Percentiles rank a stretch among this genome's conserved stretches.
Conservation (phyloP, 2,113 vertebrate species). For the Australoheros scitulus region DNA sequence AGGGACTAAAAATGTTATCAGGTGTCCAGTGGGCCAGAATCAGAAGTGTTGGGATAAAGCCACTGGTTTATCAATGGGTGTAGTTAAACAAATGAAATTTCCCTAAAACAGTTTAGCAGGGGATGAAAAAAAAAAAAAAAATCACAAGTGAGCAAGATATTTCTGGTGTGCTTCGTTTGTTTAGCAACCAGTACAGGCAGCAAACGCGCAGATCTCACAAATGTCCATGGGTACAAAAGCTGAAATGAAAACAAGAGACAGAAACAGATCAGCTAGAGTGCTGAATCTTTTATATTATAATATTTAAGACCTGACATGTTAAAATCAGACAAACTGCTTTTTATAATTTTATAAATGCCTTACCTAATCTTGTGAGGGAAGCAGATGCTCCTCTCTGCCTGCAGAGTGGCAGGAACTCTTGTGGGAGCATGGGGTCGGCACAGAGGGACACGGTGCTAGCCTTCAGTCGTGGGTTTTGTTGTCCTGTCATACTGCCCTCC, state of each 20-base stretch:
- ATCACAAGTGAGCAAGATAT: slow-evolving; percentile 18
- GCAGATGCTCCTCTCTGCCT: slow-evolving; percentile 56
- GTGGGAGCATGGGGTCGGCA: slow-evolving; percentile 72
- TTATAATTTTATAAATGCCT: slow-evolving; percentile 15
- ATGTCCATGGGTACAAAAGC: slow-evolving; percentile 68
- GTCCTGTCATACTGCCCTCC: not conserved
- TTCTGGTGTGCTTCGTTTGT: not conserved
- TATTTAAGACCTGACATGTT: not conserved
- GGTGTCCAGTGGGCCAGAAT: not conserved
- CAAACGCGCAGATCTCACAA: slow-evolving; percentile 87
- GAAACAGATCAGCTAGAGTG: not conserved
- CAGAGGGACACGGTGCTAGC: slow-evolving; percentile 57
- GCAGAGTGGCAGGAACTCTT: slow-evolving; percentile 81
- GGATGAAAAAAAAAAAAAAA: slow-evolving; percentile 13
- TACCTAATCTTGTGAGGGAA: slow-evolving; percentile 79
- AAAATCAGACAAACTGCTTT: not conserved
- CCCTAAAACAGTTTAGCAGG: not conserved
- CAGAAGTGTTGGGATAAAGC: slow-evolving; percentile 2
- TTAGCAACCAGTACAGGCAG: slow-evolving; percentile 88
- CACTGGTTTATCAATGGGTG: not conserved
- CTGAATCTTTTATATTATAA: not conserved
- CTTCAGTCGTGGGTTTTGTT: slow-evolving; percentile 31
- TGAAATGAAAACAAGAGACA: slow-evolving; percentile 31
- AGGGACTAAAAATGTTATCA: not conserved
- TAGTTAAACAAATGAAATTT: not conserved